phyloP scores from a whole-genome alignment of 2,797 vertebrate species.

The Myotis planiceps region DNA sequence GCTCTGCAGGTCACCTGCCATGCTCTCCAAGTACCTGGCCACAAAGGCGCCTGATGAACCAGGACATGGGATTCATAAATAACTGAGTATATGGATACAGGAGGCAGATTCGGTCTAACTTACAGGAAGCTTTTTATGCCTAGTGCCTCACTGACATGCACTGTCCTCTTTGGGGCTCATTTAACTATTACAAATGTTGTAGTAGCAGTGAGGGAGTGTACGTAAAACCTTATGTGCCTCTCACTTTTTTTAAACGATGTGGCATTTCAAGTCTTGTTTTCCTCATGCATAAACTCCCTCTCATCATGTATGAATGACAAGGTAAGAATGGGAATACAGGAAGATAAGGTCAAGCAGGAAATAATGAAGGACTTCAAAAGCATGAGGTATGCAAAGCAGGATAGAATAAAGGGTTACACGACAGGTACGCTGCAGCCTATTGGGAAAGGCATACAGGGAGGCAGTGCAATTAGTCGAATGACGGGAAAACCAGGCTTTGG shows the following conservation, averaged over 20 bases:
- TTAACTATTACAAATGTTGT: conserved; percentile 15
- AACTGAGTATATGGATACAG: background rate
- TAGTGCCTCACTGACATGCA: background rate
- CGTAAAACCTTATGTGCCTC: background rate
- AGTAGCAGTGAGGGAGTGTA: background rate
- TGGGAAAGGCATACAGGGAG: background rate
- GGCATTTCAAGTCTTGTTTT: conserved; percentile 55
- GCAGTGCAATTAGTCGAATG: background rate
- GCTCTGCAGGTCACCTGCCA: background rate
- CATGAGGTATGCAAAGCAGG: conserved; percentile 12
- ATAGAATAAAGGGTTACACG: conserved; percentile 35
- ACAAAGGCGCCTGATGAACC: background rate
- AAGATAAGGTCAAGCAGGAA: conserved; percentile 57
- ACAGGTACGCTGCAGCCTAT: background rate
- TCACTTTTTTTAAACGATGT: background rate
- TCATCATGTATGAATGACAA: conserved; percentile 35
- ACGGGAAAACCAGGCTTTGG: background rate
- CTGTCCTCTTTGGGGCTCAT: background rate
- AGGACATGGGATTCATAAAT: background rate
- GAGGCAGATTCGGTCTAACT: background rate
- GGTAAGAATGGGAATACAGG: conserved; percentile 15
- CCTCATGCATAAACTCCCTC: background rate
- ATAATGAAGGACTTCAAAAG: conserved; percentile 53
- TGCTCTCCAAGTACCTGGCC: background rate
- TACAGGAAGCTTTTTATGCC: background rate